Evolutionary conservation across 1,140 invertebrate genomes (phyloP).

Genomic region (Lucilia sericata): DNA sequence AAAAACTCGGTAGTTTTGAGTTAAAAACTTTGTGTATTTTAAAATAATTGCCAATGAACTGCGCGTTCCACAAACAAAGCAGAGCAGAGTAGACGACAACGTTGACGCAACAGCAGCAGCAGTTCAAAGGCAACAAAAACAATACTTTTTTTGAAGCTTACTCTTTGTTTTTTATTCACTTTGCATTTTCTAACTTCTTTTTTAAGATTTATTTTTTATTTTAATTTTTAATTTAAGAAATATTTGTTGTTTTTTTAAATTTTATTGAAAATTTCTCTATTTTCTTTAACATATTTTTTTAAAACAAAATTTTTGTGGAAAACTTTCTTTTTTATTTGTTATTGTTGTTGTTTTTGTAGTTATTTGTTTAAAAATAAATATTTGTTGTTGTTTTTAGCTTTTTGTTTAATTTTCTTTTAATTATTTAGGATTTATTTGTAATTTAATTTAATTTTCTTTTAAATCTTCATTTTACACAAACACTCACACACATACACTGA

Average conservation of each 20-base stretch:
- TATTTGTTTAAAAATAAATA: no score
- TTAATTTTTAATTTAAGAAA: background rate
- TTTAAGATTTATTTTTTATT: background rate
- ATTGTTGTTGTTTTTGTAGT: background rate
- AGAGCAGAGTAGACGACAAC: background rate
- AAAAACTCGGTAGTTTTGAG: background rate
- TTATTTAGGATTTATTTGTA: background rate
- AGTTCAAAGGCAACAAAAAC: slow-evolving; percentile 33
- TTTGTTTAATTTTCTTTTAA: background rate
- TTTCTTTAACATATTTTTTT: background rate
- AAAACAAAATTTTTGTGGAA: background rate
- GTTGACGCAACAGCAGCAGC: background rate
- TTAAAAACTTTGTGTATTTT: slow-evolving; percentile 12
- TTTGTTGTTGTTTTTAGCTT: background rate
- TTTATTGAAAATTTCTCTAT: no score
- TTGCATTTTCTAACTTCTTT: background rate
- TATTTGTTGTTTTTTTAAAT: no score
- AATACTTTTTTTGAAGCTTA: background rate
- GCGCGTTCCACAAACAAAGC: slow-evolving; percentile 28
- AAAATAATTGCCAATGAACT: slow-evolving; percentile 38
- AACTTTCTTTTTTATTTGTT: background rate
- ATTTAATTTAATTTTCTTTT: slow-evolving; percentile 8
- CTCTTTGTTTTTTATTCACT: background rate
- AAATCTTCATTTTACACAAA: background rate
- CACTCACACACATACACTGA: background rate